A percentile compares a stretch with the other conserved stretches of the same genome.
These are phyloP conservation scores for Tachycineta bicolor DNA, from an alignment of 2,113 vertebrate genomes.

Conservation along the genomic window DNA sequence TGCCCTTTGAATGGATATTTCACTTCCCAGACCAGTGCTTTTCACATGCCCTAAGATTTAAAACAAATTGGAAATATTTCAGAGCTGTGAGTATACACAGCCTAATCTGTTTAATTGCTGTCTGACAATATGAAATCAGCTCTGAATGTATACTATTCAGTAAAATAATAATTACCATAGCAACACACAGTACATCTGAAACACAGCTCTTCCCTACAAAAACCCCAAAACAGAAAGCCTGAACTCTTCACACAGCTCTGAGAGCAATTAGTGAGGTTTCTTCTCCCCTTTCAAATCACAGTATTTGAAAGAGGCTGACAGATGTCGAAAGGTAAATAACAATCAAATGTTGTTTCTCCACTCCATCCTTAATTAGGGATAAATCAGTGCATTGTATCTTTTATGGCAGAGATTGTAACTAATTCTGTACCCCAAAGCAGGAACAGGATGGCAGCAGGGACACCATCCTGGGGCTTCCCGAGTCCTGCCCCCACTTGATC, in stretches of 20 bases:
- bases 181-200: slow-evolving; percentile 65
- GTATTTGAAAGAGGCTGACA: slow-evolving; percentile 35
- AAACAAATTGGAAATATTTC: slow-evolving; percentile 40
- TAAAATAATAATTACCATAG: slow-evolving; percentile 78
- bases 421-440: background rate
- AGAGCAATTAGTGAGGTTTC: slow-evolving; percentile 58
- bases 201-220: slow-evolving; percentile 34
- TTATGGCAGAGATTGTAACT: background rate
- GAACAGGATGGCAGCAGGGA: background rate
- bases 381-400: slow-evolving; percentile 34
- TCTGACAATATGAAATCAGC: slow-evolving; percentile 67
- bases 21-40: background rate
- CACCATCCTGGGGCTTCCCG: background rate
- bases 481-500: background rate
- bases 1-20: background rate
- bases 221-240: slow-evolving; percentile 50
- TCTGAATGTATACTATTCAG: slow-evolving; percentile 63
- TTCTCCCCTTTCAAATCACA: slow-evolving; percentile 47
- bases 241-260: slow-evolving; percentile 49
- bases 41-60: slow-evolving; percentile 5
- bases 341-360: slow-evolving; percentile 22
- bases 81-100: slow-evolving; percentile 40
- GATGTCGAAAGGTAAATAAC: slow-evolving; percentile 60
- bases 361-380: slow-evolving; percentile 40
- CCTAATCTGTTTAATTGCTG: slow-evolving; percentile 70